phyloP scores from a whole-genome alignment of 2,113 vertebrate species.

The Pseudorhombus dupliciocellatus region DNA sequence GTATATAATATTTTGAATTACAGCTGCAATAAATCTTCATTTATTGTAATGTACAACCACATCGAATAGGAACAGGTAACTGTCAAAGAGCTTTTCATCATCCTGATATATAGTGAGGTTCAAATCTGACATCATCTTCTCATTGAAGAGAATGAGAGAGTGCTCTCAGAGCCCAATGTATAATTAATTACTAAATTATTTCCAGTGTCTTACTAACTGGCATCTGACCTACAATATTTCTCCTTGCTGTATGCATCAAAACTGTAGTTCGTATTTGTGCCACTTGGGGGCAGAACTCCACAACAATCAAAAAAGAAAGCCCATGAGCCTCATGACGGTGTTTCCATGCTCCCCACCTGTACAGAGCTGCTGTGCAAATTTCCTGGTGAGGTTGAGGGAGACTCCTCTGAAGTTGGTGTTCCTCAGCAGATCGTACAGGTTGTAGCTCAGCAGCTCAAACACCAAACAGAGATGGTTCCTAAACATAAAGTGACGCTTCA shows the following conservation, averaged over 20 bases:
- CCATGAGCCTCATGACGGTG: no score
- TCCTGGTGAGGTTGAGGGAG: slow-evolving; percentile 93
- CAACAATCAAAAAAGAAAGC: background rate
- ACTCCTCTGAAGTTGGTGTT: slow-evolving; percentile 97
- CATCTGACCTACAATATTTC: background rate
- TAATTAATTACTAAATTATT: background rate
- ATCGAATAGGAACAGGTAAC: background rate
- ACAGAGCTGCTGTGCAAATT: slow-evolving; percentile 96
- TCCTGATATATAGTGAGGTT: background rate
- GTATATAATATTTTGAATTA: background rate
- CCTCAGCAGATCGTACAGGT: slow-evolving; percentile 93
- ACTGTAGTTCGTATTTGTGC: background rate
- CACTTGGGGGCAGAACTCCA: slow-evolving; percentile 1
- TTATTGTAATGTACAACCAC: no score
- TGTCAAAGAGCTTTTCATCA: background rate
- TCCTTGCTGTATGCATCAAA: background rate
- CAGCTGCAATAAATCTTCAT: no score
- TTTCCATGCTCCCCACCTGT: slow-evolving; percentile 72
- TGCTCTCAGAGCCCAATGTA: background rate
- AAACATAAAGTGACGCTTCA: slow-evolving; percentile 98
- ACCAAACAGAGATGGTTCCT: slow-evolving; percentile 97
- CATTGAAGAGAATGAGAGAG: background rate
- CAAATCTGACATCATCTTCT: background rate
- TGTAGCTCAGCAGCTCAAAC: slow-evolving; percentile 96
- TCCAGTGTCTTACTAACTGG: background rate